phyloP scores from a whole-genome alignment of 2,888 invertebrate species.

The Leucania comma region DNA sequence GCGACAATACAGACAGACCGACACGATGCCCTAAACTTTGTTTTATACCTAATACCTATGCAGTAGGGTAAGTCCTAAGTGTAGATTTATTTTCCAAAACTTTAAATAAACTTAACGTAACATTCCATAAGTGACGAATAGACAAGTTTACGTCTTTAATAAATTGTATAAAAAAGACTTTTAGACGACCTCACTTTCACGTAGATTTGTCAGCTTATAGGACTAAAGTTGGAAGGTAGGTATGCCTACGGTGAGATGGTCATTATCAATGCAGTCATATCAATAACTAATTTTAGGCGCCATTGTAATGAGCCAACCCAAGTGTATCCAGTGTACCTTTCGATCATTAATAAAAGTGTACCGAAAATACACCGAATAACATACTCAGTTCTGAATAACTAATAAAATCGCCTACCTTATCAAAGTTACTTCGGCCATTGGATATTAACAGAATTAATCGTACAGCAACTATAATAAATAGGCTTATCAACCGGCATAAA shows the following conservation, averaged over 20 bases:
- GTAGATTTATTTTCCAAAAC: too few species aligned
- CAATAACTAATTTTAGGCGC: neutral
- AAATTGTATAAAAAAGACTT: neutral
- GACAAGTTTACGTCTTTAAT: too few species aligned
- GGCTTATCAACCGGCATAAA: conserved; percentile 86
- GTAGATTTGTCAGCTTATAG: neutral
- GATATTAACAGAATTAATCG: conserved; percentile 84
- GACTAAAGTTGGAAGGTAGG: too few species aligned
- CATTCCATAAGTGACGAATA: too few species aligned
- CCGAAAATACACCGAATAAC: conserved; percentile 40
- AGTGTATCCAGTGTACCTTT: neutral
- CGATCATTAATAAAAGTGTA: too few species aligned
- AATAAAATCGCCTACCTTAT: conserved; percentile 73
- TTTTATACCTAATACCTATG: too few species aligned
- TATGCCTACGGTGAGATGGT: too few species aligned
- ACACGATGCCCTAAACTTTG: too few species aligned
- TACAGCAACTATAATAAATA: conserved; percentile 84
- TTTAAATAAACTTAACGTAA: neutral
- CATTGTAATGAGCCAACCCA: neutral
- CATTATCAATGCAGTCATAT: too few species aligned
- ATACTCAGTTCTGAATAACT: conserved; percentile 57
- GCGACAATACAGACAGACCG: too few species aligned
- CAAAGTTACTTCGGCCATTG: conserved; percentile 70
- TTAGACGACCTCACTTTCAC: neutral
- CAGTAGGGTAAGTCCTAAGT: too few species aligned